Evolutionary conservation across 2,797 vertebrate genomes (phyloP), one percentile per base, ranked within the genome.

Genomic region (Botia kubotai): DNA sequence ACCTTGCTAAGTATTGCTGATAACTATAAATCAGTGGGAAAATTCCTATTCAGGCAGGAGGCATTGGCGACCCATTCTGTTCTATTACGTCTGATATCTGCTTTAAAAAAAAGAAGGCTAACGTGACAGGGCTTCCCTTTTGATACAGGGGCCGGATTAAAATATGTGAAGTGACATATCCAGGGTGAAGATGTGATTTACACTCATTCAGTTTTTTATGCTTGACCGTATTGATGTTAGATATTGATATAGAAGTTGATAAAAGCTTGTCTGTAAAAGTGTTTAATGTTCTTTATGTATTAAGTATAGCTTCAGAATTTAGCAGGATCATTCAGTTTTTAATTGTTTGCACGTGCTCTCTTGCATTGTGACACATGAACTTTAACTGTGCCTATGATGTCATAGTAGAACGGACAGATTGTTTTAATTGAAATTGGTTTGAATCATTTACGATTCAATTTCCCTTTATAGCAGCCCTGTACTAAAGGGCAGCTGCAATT

Each of bases 11-110:
- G 83, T 82, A 86, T 74, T 72, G 66, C 88, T 84, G 79, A 86
- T 89, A 90, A 85, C 89, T 88, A 86, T 92, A 91, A 93, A 92
- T 91, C 87, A 89, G 83, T 46, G 85, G 85, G 84, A 86, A 90
- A 87, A 87, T 84, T 82, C 87, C 82, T 86, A 89, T 87, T 83
- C 79, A 88, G 88, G 91, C 85, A 84, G 89, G 89, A 90, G 90
- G 88, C 87, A 86, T 91, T 90, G 83, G 46, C 78, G 85, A 55
- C 72, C 19, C 66, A 60, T 83, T 83, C 75, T 50, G 72, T 79
- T 68, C 7, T 39, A 87, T 80, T 76, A 87, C 12, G 53, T 87
- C 87, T 86, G 87, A 76, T 76, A 88, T 91, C 89, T 90, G 88
- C 90, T 83, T 83, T 72, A 1, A 1, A 10, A 39, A 6, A 39